Evolutionary conservation across 2,888 invertebrate species (phyloP).

Genomic region (Terebella lapidaria): DNA sequence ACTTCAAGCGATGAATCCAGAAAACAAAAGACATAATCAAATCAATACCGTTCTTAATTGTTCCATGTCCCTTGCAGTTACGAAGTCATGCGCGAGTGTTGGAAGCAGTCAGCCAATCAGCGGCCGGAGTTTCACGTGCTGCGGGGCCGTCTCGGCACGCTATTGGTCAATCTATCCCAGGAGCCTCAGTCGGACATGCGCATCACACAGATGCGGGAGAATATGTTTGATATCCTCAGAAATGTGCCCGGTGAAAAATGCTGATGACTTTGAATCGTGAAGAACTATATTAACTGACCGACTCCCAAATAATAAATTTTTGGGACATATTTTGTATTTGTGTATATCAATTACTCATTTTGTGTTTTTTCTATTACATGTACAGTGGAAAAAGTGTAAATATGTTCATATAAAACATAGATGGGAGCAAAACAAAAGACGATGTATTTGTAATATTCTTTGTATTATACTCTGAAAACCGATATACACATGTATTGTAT

Average conservation of each 20-base stretch:
- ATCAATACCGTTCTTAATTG: background rate
- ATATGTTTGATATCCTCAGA: slow-evolving; percentile 8
- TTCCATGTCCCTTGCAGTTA: slow-evolving; percentile 6
- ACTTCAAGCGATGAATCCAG: no score
- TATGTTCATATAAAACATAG: no score
- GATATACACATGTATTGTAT: no score
- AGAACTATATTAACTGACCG: no score
- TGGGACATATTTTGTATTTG: no score
- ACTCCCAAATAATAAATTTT: no score
- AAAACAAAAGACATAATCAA: background rate
- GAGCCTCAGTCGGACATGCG: slow-evolving; percentile 5
- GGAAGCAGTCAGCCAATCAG: slow-evolving; percentile 7
- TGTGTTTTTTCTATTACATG: no score
- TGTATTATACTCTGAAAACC: no score
- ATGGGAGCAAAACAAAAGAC: no score
- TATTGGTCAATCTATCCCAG: slow-evolving; percentile 3
- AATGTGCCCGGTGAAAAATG: slow-evolving; percentile 17
- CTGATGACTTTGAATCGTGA: slow-evolving; percentile 6
- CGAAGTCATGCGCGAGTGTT: slow-evolving; percentile 16
- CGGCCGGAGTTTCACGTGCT: slow-evolving; percentile 7
- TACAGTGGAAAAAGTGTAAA: no score
- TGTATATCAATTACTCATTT: no score
- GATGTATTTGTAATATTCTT: no score
- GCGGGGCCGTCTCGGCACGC: background rate
- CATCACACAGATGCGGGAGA: slow-evolving; percentile 12